Percentiles rank a stretch among this genome's conserved stretches.
phyloP scores from a whole-genome alignment of 2,888 invertebrate genomes.

The Hirtodrosophila histrioides region DNA sequence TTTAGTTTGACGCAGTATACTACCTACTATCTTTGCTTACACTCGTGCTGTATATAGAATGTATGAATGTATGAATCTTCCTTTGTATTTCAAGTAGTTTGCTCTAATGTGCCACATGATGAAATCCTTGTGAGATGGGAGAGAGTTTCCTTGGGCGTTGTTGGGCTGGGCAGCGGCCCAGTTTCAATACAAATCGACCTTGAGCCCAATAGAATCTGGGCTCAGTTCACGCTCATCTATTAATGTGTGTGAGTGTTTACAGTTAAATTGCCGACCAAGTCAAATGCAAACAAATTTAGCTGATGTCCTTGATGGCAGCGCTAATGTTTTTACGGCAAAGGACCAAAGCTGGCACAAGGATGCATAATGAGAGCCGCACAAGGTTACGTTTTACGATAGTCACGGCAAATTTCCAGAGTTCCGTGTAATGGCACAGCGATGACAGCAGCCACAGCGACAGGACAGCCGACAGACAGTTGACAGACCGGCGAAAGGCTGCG shows the following conservation, averaged over 20 bases:
- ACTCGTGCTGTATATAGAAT: too few relatives aligned
- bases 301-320: conserved; percentile 67
- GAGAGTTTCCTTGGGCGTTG: background rate
- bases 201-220: conserved; percentile 21
- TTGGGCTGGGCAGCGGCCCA: conserved; percentile 8
- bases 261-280: conserved; percentile 57
- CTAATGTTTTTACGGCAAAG: conserved; percentile 66
- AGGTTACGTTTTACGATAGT: conserved; percentile 66
- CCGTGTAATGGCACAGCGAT: conserved; percentile 47
- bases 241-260: conserved; percentile 50
- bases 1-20: too few relatives aligned
- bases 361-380: conserved; percentile 47
- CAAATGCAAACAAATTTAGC: conserved; percentile 62
- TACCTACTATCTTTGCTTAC: too few relatives aligned
- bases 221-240: conserved; percentile 33
- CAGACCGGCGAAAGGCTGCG: conserved; percentile 46
- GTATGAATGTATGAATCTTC: too few relatives aligned
- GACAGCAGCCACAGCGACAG: conserved; percentile 20
- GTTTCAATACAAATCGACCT: conserved; percentile 21
- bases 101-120: conserved; percentile 1
- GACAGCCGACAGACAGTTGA: background rate
- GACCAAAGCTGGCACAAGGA: conserved; percentile 27
- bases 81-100: conserved; percentile 2
- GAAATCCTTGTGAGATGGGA: background rate
- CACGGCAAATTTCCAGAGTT: conserved; percentile 62